phyloP scores from a whole-genome alignment of 2,888 invertebrate species.

The Scaptomyza caliginosa region DNA sequence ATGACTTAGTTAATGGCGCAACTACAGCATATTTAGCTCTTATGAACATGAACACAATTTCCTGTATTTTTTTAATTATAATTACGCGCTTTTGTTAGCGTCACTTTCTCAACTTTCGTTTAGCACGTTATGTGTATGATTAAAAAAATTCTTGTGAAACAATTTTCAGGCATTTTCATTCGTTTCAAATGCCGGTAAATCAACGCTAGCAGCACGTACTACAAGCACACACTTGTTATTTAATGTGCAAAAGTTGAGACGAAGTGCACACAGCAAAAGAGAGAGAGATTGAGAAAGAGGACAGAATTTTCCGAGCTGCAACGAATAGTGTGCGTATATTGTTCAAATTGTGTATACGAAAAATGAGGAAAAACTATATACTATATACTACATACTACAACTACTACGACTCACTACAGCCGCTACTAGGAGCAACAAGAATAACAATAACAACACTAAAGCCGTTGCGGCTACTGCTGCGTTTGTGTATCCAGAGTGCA shows the following conservation, averaged over 20 bases:
- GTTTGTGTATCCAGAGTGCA: slow-evolving; percentile 69
- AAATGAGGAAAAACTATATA: slow-evolving; percentile 37
- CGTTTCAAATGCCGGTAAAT: slow-evolving; percentile 69
- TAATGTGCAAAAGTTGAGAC: slow-evolving; percentile 23
- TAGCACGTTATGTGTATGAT: slow-evolving; percentile 51
- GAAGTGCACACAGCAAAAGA: background rate
- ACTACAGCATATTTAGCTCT: background rate
- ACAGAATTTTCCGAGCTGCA: slow-evolving; percentile 43
- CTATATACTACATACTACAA: slow-evolving; percentile 27
- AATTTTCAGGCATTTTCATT: slow-evolving; percentile 50
- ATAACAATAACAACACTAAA: slow-evolving; percentile 36
- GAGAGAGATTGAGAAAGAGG: background rate
- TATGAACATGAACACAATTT: slow-evolving; percentile 18
- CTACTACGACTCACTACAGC: slow-evolving; percentile 31
- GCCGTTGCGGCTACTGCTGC: slow-evolving; percentile 13
- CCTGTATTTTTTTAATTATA: slow-evolving; percentile 30
- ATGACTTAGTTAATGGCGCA: slow-evolving; percentile 11
- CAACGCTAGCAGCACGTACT: slow-evolving; percentile 43
- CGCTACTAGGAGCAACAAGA: slow-evolving; percentile 45
- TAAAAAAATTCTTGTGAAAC: slow-evolving; percentile 76
- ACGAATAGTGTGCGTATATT: slow-evolving; percentile 19
- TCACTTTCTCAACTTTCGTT: slow-evolving; percentile 26
- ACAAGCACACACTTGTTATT: slow-evolving; percentile 36
- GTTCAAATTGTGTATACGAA: slow-evolving; percentile 68
- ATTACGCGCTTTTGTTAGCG: slow-evolving; percentile 62